A percentile compares a stretch with the other conserved stretches of the same genome.
These are phyloP conservation scores for Gymnodraco acuticeps DNA, from an alignment of 2,797 vertebrate species.

Conservation along the genomic window DNA sequence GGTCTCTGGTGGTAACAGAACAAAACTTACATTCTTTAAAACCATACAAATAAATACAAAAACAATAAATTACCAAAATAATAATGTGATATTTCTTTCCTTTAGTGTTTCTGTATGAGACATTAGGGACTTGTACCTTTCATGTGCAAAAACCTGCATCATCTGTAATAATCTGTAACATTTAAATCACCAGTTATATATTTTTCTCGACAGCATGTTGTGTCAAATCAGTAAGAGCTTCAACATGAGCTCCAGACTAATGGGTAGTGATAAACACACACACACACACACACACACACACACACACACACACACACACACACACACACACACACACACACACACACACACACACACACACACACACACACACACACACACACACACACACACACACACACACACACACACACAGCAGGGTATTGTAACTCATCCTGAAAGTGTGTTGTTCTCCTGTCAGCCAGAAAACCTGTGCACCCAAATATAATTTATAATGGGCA, in stretches of 20 bases:
- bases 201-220: constrained; percentile 85
- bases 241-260: constrained; percentile 83
- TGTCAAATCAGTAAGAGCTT: constrained; percentile 70
- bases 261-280: constrained; percentile 81
- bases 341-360: constrained; percentile 84
- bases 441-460: constrained; percentile 5
- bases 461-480: constrained; percentile 10
- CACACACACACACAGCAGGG: constrained; percentile 87
- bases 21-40: too few species aligned
- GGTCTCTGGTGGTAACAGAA: too few species aligned
- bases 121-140: constrained; percentile 89
- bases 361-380: constrained; percentile 75
- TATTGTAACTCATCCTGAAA: constrained; percentile 69
- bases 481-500: constrained; percentile 7
- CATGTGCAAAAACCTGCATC: constrained; percentile 83
- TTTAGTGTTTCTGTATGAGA: constrained; percentile 80
- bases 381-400: constrained; percentile 87
- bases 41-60: too few species aligned
- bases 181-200: not conserved
- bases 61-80: not conserved
- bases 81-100: not conserved
- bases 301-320: constrained; percentile 88
- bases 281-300: constrained; percentile 73
- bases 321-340: constrained; percentile 83
- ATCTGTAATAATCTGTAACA: constrained; percentile 4